Evolutionary conservation across 2,888 invertebrate genomes (phyloP), one percentile per base, ranked within the genome.

Genomic region (Tenthredo mesomela): DNA sequence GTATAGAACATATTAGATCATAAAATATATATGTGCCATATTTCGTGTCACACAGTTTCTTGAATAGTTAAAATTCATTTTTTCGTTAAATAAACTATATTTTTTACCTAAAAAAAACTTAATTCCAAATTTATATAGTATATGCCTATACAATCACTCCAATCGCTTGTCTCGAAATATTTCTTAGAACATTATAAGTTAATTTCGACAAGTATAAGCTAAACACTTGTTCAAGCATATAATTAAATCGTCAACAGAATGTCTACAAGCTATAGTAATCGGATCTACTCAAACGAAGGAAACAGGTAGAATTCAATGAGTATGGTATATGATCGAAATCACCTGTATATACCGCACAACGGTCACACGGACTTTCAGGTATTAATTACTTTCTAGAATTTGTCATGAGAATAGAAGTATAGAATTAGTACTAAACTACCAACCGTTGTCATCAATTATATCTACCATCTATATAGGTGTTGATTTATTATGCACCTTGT

Each of bases 301-400:
- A 73, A 73, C 43, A 73, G 73, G 43, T 73, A 73, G 40, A 73
- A 43, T 43, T 43, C 21, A 4, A 18, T 21, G 25, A 10, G n/a
- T 73, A 73, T 73, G n/a, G n/a, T 73, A 73, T 73, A 73, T 43
- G 10, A 54, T 73, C 43, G 71, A 18, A 73, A 21, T 70, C 9
- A 21, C 37, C 37, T 67, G 43, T 43, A 73, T 73, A n/a, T 73
- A 73, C 21, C 33, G 18, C 9, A 43, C 43, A 18, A 0, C 70
- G 43, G n/a, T 9, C 43, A 40, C 71, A 33, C 25, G 18, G 29
- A 33, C 12, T 33, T 54, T 54, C 29, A 33, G 43, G 37, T 21
- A 25, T 43, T 29, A 77, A 77, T 77, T 50, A n/a, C 29, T 77
- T 77, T 54, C 54, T 50, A 9, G 77, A 54, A 77, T 29, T 77